phyloP scores from a whole-genome alignment of 1,140 invertebrate species.

The Theocolax elegans region DNA sequence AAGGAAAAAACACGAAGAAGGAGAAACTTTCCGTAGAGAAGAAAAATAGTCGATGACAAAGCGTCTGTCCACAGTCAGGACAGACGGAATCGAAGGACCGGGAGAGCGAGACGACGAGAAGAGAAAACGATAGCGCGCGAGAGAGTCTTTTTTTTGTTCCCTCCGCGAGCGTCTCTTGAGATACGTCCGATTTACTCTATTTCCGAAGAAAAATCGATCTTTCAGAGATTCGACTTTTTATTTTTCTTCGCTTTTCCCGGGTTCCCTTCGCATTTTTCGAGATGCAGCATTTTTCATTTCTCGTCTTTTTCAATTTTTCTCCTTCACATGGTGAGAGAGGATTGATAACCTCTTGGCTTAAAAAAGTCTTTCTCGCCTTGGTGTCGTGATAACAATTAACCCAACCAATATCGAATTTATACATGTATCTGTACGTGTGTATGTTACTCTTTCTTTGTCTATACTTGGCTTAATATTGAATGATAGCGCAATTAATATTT shows the following conservation, averaged over 20 bases:
- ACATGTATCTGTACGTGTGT: no score
- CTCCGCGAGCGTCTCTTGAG: conserved; percentile 20
- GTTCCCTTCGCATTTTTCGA: background rate
- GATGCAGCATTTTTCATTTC: conserved; percentile 7
- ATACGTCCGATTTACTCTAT: conserved; percentile 35
- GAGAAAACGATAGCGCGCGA: conserved; percentile 8
- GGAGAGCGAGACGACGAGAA: background rate
- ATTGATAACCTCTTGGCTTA: conserved; percentile 31
- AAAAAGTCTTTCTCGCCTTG: background rate
- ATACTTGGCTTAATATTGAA: conserved; percentile 2
- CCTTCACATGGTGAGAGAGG: conserved; percentile 3
- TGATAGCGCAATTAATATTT: background rate
- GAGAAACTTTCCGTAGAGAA: conserved; percentile 14
- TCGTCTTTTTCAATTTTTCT: conserved; percentile 35
- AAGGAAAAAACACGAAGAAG: background rate
- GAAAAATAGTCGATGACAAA: conserved; percentile 38
- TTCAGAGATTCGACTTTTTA: conserved; percentile 27
- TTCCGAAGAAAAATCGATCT: conserved; percentile 38
- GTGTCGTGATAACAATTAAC: conserved; percentile 20
- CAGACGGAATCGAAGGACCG: conserved; percentile 21
- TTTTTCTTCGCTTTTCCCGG: background rate
- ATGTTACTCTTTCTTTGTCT: background rate
- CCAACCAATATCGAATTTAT: background rate
- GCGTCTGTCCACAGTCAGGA: conserved; percentile 23
- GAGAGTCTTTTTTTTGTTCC: conserved; percentile 12